Base-by-base conservation (phyloP, 2,888 invertebrate genomes). In the Cheilosia scutellata region DNA sequence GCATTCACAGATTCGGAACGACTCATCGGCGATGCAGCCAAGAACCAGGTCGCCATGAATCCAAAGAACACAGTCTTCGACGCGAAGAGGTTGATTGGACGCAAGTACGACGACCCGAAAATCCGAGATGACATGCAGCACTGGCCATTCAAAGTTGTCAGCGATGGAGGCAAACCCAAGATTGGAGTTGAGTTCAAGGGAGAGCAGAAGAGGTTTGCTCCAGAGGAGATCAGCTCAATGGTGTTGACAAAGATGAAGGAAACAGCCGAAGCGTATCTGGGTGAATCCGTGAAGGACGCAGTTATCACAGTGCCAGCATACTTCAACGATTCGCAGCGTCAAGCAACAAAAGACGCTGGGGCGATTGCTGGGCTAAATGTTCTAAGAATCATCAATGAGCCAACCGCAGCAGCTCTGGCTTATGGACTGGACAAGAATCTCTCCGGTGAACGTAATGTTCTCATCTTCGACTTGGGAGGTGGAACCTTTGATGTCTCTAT, bases 401-500 rank as follows among this genome's bases (percentile, higher is more conserved):
- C 97, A n/a, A 97, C 97, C 72, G 96, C 96, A 88, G 97, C 96
- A 88, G 97, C 97, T 90, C 96, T 97, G 92, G 97, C 97, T 60
- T 97, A 98, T 92, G 98, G 98, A 89, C 94, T 96, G 84, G 96
- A 96, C 93, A 96, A 96, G 89, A 96, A 96, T 92, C 95, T 95
- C 78, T 93, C 93, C 57, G 96, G 96, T 89, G 96, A 96, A 93
- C 94, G 96, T 58, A 96, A 96, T 89, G 96, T 96, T 78, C 94
- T 96, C 79, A 96, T 96, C 89, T 89, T 89, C 47, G 89, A 89
- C 27, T 75, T 89, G 82, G 89, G 89, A 83, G 98, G 98, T 91
- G 98, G 97, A 89, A 97, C 97, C 88, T 98, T 98, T 92, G 98
- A 98, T 93, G 98, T 98, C 57, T 98, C 98, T 87, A 96, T 98